Base-by-base conservation (phyloP, 2,113 vertebrate genomes). In the Dolichotis patagonum region DNA sequence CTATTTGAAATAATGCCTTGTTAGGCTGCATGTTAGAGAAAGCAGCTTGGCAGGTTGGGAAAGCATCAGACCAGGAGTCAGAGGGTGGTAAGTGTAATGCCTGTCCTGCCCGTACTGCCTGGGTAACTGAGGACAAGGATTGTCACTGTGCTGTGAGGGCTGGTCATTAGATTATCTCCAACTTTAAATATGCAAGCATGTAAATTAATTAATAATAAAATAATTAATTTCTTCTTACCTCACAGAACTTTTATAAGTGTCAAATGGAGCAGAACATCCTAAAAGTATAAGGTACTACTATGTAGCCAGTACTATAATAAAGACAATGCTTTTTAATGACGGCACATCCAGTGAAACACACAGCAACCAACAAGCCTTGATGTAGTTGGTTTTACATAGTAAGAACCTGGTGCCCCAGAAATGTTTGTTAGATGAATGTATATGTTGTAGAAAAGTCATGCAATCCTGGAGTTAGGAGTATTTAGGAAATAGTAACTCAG, bases 261-360 rank as follows among this genome's bases (percentile, higher is more conserved):
- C 13, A 54, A 73, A 88, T 81, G 11, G 38, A 94, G 92, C 19
- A 85, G 78, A 63, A 73, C 73, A 88, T 58, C 3, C 24, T 91
- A 52, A 87, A 93, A 32, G 32, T 28, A 32, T 35, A 83, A 80
- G 14, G 1, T 58, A 73, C 73, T 63, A 60, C 49, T 60, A 90
- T 30, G 24, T 38, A 75, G 32, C 3, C 20, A 5, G 92, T 80
- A 62, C 4, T 81, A 0, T 41, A 80, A 90, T 83, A 86, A 71
- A 85, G 43, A 78, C 91, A 16, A 90, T 92, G 38, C 13, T 80
- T 88, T 93, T 84, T 67, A 96, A 78, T 96, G 71, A 92, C 49
- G 92, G 92, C 63, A 73, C 65, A 88, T 28, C 67, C 30, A 78
- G 41, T 81, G 22, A 90, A 60, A 81, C 28, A 52, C 69, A 93